phyloP scores from a whole-genome alignment of 1,140 invertebrate species.

The Drosophila neocordata region DNA sequence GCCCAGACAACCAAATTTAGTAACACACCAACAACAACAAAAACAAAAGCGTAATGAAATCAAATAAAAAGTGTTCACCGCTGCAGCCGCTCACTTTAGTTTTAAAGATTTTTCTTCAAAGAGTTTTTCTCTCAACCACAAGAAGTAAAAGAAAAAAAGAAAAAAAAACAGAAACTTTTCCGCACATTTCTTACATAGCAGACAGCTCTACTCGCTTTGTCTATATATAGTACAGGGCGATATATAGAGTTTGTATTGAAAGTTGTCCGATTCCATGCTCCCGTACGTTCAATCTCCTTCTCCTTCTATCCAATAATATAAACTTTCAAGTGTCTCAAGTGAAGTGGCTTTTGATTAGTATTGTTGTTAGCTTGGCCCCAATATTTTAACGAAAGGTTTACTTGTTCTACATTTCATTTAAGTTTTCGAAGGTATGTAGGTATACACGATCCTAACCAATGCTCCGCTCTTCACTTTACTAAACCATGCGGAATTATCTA shows the following conservation, averaged over 20 bases:
- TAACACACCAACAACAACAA: constrained; percentile 53
- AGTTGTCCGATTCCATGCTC: too few species aligned
- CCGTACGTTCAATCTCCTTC: too few species aligned
- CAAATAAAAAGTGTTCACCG: constrained; percentile 65
- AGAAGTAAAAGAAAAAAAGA: neutral
- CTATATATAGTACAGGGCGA: constrained; percentile 62
- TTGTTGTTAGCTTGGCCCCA: constrained; percentile 50
- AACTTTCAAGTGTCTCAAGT: constrained; percentile 60
- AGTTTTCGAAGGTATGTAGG: constrained; percentile 2
- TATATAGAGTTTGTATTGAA: constrained; percentile 2
- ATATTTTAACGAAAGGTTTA: constrained; percentile 23
- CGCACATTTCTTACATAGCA: constrained; percentile 55
- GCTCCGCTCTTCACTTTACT: too few species aligned
- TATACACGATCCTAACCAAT: constrained; percentile 4
- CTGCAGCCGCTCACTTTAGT: constrained; percentile 48
- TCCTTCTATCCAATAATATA: constrained; percentile 26
- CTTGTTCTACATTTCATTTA: constrained; percentile 34
- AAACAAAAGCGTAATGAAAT: constrained; percentile 63
- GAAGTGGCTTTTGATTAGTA: constrained; percentile 66
- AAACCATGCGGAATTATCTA: constrained; percentile 62
- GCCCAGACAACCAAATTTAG: constrained; percentile 80
- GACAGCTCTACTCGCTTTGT: constrained; percentile 32
- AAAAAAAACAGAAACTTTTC: constrained; percentile 22
- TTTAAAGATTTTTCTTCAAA: constrained; percentile 65
- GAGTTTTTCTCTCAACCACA: constrained; percentile 42